phyloP scores from a whole-genome alignment of 2,888 invertebrate genomes.

The Cerastoderma edule region DNA sequence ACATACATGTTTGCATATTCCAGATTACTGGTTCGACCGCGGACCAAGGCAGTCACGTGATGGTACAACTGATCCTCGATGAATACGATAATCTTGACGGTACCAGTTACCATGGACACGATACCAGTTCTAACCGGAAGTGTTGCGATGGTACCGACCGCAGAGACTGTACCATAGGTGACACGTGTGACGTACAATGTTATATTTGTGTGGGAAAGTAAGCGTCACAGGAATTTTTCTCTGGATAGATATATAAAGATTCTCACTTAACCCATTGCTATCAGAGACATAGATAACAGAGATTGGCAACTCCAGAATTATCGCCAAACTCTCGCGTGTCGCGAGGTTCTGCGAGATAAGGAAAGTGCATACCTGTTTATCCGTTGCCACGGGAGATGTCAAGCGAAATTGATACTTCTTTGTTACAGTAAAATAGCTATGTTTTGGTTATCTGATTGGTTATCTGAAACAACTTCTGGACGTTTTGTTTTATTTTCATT shows the following conservation, averaged over 20 bases:
- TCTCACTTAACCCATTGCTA: background rate
- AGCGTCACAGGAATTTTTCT: background rate
- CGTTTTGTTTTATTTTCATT: no score
- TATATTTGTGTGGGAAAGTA: conserved; percentile 10
- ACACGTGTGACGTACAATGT: conserved; percentile 3
- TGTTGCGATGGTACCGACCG: conserved; percentile 10
- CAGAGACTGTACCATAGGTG: background rate
- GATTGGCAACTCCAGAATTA: background rate
- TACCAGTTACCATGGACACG: conserved; percentile 4
- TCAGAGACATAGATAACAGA: background rate
- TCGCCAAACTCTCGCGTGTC: background rate
- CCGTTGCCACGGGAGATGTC: no score
- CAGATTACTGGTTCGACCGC: no score
- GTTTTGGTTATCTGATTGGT: no score
- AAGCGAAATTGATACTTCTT: no score
- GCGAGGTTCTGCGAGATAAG: background rate
- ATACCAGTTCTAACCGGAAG: background rate
- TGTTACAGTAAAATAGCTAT: no score
- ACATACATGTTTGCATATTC: no score
- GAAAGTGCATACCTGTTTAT: background rate
- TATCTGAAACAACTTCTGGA: no score
- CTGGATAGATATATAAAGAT: background rate
- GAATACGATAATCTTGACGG: conserved; percentile 7
- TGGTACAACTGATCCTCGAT: conserved; percentile 1
- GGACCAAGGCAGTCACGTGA: conserved; percentile 4